A percentile compares a stretch with the other conserved stretches of the same genome.
These are phyloP conservation scores for Drosophila orena DNA, from an alignment of 1,140 invertebrate genomes.

Conservation along the genomic window DNA sequence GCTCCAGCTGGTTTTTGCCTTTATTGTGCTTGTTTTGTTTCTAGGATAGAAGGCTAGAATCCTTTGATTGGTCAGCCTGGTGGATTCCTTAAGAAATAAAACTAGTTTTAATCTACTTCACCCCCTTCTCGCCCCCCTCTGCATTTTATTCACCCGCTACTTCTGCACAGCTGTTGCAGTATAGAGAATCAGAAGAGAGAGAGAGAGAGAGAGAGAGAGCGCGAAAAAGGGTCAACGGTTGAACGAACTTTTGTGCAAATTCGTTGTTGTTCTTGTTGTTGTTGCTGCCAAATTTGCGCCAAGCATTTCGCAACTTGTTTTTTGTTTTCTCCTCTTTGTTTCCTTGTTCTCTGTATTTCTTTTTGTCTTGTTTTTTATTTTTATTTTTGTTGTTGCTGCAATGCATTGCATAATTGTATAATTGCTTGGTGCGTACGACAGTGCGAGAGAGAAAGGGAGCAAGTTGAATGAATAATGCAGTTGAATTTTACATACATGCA, in stretches of 20 bases:
- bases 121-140: not conserved
- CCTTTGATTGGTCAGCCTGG: slow-evolving; percentile 20
- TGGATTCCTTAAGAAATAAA: slow-evolving; percentile 9
- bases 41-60: slow-evolving; percentile 8
- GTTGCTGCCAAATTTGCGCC: slow-evolving; percentile 49
- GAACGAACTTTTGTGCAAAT: slow-evolving; percentile 77
- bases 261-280: slow-evolving; percentile 30
- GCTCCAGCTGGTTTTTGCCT: slow-evolving; percentile 8
- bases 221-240: slow-evolving; percentile 80
- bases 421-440: slow-evolving; percentile 11
- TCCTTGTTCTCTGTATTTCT: slow-evolving; percentile 34
- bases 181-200: slow-evolving; percentile 10
- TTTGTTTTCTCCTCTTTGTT: slow-evolving; percentile 46
- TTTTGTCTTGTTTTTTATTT: slow-evolving; percentile 21
- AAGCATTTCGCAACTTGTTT: slow-evolving; percentile 57
- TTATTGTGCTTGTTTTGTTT: not conserved
- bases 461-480: slow-evolving; percentile 12
- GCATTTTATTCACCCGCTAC: slow-evolving; percentile 14
- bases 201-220: slow-evolving; percentile 29
- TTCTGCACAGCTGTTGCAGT: slow-evolving; percentile 63
- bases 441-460: slow-evolving; percentile 4
- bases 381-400: slow-evolving; percentile 24
- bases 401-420: slow-evolving; percentile 35
- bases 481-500: slow-evolving; percentile 1
- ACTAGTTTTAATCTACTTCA: slow-evolving; percentile 56